Evolutionary conservation across 2,888 invertebrate species (phyloP).

Genomic region (Limulus polyphemus): DNA sequence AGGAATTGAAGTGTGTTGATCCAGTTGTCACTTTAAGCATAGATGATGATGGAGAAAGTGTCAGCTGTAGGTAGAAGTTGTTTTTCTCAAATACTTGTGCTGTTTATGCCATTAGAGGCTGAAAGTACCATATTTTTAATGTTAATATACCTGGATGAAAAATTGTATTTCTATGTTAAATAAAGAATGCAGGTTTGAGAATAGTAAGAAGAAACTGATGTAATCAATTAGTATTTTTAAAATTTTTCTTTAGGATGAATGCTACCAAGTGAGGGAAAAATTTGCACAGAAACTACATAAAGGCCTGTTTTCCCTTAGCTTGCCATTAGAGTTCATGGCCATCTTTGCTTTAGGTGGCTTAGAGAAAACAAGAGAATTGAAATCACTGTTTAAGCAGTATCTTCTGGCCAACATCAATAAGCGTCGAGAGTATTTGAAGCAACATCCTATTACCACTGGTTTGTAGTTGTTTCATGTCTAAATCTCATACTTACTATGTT

Average conservation of each 20-base stretch:
- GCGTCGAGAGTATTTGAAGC: conserved; percentile 75
- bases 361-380: conserved; percentile 68
- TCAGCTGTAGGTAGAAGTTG: too few relatives aligned
- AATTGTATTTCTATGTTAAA: too few relatives aligned
- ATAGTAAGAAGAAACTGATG: too few relatives aligned
- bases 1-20: too few relatives aligned
- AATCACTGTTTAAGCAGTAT: conserved; percentile 49
- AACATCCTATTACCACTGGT: conserved; percentile 36
- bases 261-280: conserved; percentile 55
- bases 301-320: conserved; percentile 49
- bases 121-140: too few relatives aligned
- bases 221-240: too few relatives aligned
- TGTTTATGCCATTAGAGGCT: too few relatives aligned
- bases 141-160: too few relatives aligned
- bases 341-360: conserved; percentile 81
- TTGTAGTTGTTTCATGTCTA: conserved; percentile 24
- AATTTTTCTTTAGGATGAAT: conserved; percentile 34
- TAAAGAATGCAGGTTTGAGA: too few relatives aligned
- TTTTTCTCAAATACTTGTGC: too few relatives aligned
- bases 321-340: conserved; percentile 94
- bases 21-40: too few relatives aligned
- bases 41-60: too few relatives aligned
- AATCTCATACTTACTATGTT: conserved; percentile 18
- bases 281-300: conserved; percentile 88
- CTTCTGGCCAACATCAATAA: conserved; percentile 77